A percentile compares a stretch with the other conserved stretches of the same genome.
phyloP scores from a whole-genome alignment of 2,888 invertebrate genomes.

The Campoplex nolae region DNA sequence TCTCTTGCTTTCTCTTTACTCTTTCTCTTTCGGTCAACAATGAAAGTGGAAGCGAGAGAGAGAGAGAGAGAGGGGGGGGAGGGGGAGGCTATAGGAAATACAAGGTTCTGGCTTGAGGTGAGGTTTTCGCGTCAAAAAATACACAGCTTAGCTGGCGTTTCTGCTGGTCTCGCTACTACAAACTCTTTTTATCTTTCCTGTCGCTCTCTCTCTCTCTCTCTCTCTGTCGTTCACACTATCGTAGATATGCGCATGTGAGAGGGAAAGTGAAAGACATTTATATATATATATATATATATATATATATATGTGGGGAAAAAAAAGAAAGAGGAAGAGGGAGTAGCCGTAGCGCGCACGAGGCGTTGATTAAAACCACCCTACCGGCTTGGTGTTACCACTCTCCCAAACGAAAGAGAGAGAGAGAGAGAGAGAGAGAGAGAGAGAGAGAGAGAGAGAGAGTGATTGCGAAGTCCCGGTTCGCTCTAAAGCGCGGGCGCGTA shows the following conservation, averaged over 20 bases:
- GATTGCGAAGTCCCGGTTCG: slow-evolving; percentile 64
- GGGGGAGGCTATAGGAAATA: slow-evolving; percentile 61
- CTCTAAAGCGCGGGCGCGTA: slow-evolving; percentile 57
- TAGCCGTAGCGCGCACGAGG: slow-evolving; percentile 75
- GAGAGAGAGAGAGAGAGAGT: slow-evolving; percentile 57
- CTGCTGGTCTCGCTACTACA: slow-evolving; percentile 55
- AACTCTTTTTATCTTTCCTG: slow-evolving; percentile 20
- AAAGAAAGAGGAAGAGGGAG: slow-evolving; percentile 32
- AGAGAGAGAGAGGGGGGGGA: not conserved
- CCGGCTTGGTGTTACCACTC: slow-evolving; percentile 66
- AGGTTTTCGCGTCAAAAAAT: slow-evolving; percentile 81
- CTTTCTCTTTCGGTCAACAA: slow-evolving; percentile 58
- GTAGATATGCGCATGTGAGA: slow-evolving; percentile 22
- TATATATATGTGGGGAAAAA: not conserved
- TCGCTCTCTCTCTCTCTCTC: not conserved
- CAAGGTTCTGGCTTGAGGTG: slow-evolving; percentile 78
- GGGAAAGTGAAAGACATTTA: slow-evolving; percentile 31
- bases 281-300: not conserved
- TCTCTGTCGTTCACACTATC: slow-evolving; percentile 25
- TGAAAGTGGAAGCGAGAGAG: slow-evolving; percentile 11
- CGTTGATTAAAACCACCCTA: slow-evolving; percentile 84
- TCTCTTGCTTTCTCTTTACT: slow-evolving; percentile 17
- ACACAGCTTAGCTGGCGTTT: slow-evolving; percentile 72
- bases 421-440: slow-evolving; percentile 52
- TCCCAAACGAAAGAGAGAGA: slow-evolving; percentile 63